Percentiles rank a stretch among this genome's conserved stretches.
Conservation (phyloP, 2,888 invertebrate species). For the Linyphia triangularis region DNA sequence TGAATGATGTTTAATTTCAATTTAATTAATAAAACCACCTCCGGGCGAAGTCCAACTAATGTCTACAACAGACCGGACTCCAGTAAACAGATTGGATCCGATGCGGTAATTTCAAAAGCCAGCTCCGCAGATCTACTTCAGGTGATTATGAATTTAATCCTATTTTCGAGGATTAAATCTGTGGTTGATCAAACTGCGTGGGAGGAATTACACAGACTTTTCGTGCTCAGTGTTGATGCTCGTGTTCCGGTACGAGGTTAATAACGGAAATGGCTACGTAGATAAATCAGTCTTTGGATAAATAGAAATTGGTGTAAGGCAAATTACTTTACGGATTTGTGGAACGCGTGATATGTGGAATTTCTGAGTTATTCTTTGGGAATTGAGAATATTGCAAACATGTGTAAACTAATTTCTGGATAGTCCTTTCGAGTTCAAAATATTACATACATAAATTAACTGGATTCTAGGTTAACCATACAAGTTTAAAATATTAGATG, state of each 20-base stretch:
- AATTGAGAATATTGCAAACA: no score
- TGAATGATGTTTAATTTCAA: conserved; percentile 32
- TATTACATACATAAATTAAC: no score
- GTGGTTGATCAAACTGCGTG: not conserved
- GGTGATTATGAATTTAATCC: conserved; percentile 27
- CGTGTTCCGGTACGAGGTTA: no score
- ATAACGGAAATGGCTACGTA: not conserved
- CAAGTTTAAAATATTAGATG: no score
- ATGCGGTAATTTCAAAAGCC: not conserved
- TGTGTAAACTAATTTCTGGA: no score
- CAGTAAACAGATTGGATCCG: not conserved
- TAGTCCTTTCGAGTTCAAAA: no score
- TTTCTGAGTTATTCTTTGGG: no score
- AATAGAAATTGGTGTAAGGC: no score
- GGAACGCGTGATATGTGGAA: no score
- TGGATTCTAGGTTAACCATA: no score
- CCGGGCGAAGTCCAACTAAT: not conserved
- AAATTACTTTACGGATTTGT: conserved; percentile 26
- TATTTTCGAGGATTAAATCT: not conserved
- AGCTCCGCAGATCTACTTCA: conserved; percentile 15
- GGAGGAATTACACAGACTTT: conserved; percentile 11
- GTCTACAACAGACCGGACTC: not conserved
- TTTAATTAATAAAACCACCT: conserved; percentile 51
- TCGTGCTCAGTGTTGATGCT: not conserved
- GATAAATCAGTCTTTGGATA: conserved; percentile 10